phyloP scores from a whole-genome alignment of 2,888 invertebrate genomes.

The Diarsia mendica region DNA sequence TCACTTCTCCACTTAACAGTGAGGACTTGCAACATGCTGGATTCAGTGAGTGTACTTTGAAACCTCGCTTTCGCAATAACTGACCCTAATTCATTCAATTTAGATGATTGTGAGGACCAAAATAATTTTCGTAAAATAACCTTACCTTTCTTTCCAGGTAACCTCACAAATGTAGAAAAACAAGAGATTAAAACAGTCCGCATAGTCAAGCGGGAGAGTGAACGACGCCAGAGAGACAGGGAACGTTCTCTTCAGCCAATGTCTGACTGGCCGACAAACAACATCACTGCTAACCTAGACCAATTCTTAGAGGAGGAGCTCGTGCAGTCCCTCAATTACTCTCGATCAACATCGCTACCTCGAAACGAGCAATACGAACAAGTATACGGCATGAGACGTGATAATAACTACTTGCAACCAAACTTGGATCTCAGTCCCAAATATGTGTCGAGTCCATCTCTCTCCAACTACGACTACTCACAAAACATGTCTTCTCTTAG shows the following conservation, averaged over 20 bases:
- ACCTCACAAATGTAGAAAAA: slow-evolving; percentile 94
- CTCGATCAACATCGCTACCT: slow-evolving; percentile 89
- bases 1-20: slow-evolving; percentile 83
- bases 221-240: slow-evolving; percentile 95
- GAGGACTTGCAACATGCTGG: slow-evolving; percentile 84
- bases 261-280: slow-evolving; percentile 85
- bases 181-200: slow-evolving; percentile 97
- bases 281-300: slow-evolving; percentile 84
- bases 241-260: slow-evolving; percentile 91
- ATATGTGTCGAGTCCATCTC: slow-evolving; percentile 86
- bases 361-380: slow-evolving; percentile 85
- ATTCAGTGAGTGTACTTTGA: slow-evolving; percentile 77
- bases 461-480: slow-evolving; percentile 87
- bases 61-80: background rate
- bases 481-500: slow-evolving; percentile 84
- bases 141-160: slow-evolving; percentile 82
- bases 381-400: slow-evolving; percentile 77
- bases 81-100: background rate
- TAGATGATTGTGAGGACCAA: background rate
- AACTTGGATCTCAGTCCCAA: slow-evolving; percentile 86
- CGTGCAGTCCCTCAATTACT: slow-evolving; percentile 81
- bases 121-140: background rate
- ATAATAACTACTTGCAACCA: slow-evolving; percentile 81
- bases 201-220: slow-evolving; percentile 97
- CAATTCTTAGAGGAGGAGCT: slow-evolving; percentile 88